A percentile compares a stretch with the other conserved stretches of the same genome.
These are phyloP conservation scores for Orchestes rusci DNA, from an alignment of 2,888 invertebrate genomes.

Conservation along the genomic window DNA sequence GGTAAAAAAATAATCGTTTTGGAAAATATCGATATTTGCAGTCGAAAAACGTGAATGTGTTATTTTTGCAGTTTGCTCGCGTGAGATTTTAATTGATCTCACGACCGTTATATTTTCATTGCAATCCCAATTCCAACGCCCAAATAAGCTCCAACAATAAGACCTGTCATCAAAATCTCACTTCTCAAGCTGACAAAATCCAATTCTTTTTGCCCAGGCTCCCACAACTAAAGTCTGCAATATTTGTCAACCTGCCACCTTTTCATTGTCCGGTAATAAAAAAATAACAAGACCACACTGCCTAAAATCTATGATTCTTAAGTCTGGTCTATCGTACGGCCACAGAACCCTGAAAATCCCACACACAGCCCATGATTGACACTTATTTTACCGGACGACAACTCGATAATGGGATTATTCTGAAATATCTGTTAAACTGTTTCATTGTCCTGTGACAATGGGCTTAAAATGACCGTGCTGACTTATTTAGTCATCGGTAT, in stretches of 20 bases:
- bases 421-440: slow-evolving; percentile 24
- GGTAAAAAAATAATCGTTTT: slow-evolving; percentile 33
- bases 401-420: slow-evolving; percentile 17
- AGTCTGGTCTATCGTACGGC: slow-evolving; percentile 4
- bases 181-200: no score
- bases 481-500: slow-evolving; percentile 4
- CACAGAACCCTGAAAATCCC: slow-evolving; percentile 9
- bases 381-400: slow-evolving; percentile 8
- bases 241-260: slow-evolving; percentile 23
- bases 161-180: no score
- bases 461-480: slow-evolving; percentile 8
- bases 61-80: no score
- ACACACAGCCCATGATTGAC: slow-evolving; percentile 15
- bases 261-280: slow-evolving; percentile 20
- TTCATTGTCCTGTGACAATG: slow-evolving; percentile 17
- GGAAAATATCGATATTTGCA: slow-evolving; percentile 18
- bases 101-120: no score
- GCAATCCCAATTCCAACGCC: no score
- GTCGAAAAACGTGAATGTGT: no score
- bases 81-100: no score
- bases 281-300: slow-evolving; percentile 22
- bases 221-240: slow-evolving; percentile 15
- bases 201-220: no score
- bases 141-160: no score
- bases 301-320: slow-evolving; percentile 12